Percentiles rank a stretch among this genome's conserved stretches.
phyloP scores from a whole-genome alignment of 1,140 invertebrate genomes.

The Drosophila arawakana region DNA sequence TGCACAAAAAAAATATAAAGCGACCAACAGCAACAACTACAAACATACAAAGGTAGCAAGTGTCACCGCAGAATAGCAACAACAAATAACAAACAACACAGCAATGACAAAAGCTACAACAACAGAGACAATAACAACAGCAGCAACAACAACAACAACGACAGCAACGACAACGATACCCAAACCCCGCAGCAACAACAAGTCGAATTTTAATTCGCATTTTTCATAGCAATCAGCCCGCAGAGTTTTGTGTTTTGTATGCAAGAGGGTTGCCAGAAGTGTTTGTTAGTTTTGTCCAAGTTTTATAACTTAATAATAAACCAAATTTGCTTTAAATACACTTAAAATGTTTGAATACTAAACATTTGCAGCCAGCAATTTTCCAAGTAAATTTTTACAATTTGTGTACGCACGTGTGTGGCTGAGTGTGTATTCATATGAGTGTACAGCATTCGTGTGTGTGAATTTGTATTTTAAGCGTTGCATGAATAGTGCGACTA shows the following conservation, averaged over 20 bases:
- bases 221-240: constrained; percentile 59
- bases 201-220: constrained; percentile 70
- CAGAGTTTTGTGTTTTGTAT: constrained; percentile 11
- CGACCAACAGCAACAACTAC: constrained; percentile 23
- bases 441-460: background rate
- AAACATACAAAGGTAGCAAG: constrained; percentile 16
- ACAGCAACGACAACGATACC: constrained; percentile 37
- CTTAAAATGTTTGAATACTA: constrained; percentile 2
- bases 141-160: constrained; percentile 29
- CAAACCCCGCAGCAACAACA: constrained; percentile 37
- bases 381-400: background rate
- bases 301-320: constrained; percentile 8
- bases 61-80: constrained; percentile 24
- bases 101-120: constrained; percentile 22
- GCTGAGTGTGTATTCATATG: background rate
- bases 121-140: constrained; percentile 31
- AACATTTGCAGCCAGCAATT: background rate
- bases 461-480: constrained; percentile 57
- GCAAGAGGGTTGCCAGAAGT: constrained; percentile 29
- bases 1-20: constrained; percentile 52
- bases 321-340: background rate
- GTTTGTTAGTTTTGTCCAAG: constrained; percentile 20
- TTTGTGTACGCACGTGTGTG: constrained; percentile 6
- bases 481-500: constrained; percentile 73
- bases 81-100: constrained; percentile 8